Conservation (phyloP, 2,888 invertebrate genomes). For the Athripsodes cinereus region DNA sequence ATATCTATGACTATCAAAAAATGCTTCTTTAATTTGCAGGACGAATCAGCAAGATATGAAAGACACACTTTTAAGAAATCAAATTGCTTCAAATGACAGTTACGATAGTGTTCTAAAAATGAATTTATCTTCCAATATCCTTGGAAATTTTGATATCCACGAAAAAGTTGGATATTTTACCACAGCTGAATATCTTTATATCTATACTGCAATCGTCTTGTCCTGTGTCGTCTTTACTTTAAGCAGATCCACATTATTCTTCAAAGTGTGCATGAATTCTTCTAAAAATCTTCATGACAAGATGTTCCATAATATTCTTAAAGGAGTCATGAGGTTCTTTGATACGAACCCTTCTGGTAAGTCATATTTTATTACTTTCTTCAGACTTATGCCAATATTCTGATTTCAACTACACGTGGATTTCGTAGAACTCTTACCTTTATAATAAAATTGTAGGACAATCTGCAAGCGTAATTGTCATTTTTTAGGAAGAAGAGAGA, state of each 20-base stretch:
- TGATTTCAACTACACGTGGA: no score
- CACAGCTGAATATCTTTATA: conserved; percentile 23
- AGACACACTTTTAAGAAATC: not conserved
- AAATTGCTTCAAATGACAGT: no score
- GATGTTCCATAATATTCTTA: conserved; percentile 77
- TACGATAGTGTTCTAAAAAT: not conserved
- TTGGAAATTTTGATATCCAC: conserved; percentile 13
- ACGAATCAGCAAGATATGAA: conserved; percentile 21
- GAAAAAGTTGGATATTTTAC: conserved; percentile 21
- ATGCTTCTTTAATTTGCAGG: conserved; percentile 18
- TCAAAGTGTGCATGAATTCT: conserved; percentile 68
- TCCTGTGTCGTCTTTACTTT: conserved; percentile 31
- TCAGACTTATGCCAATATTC: no score
- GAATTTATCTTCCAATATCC: no score
- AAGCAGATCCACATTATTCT: conserved; percentile 61
- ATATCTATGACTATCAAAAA: no score
- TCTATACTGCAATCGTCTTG: conserved; percentile 22
- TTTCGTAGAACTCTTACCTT: no score
- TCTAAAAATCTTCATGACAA: conserved; percentile 71
- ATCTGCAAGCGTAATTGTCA: no score
- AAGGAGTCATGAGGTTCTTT: conserved; percentile 78
- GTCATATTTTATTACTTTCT: no score
- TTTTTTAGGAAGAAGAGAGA: no score
- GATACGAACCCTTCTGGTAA: conserved; percentile 76
- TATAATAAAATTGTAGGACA: no score